Conservation (phyloP, 2,797 vertebrate genomes). For the Ceyx erithaca region DNA sequence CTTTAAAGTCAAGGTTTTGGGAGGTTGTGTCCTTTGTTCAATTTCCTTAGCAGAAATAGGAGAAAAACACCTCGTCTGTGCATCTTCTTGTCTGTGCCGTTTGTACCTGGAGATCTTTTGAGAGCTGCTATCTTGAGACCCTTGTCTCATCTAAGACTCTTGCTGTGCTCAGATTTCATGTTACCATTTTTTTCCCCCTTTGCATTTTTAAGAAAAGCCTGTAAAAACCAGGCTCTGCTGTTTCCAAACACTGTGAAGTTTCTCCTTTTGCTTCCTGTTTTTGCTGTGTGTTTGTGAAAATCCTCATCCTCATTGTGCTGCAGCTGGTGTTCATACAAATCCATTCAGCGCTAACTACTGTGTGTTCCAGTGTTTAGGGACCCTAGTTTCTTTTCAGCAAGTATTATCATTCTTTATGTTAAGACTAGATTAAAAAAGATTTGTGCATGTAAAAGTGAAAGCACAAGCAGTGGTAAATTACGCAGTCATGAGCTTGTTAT, state of each 20-base stretch:
- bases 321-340: neutral
- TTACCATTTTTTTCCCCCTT: neutral
- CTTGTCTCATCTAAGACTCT: constrained; percentile 1
- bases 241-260: constrained; percentile 58
- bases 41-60: neutral
- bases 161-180: neutral
- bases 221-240: constrained; percentile 45
- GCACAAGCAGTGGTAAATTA: constrained; percentile 27
- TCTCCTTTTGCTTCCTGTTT: constrained; percentile 65
- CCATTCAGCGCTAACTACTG: neutral
- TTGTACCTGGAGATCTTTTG: constrained; percentile 26
- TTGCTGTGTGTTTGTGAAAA: constrained; percentile 1
- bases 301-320: neutral
- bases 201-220: constrained; percentile 8
- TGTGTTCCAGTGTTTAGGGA: neutral
- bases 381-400: neutral
- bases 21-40: neutral
- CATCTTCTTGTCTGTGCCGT: neutral
- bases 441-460: constrained; percentile 46
- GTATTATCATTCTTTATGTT: neutral
- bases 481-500: constrained; percentile 47
- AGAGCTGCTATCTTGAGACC: constrained; percentile 5
- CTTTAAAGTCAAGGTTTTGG: neutral
- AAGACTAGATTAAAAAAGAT: constrained; percentile 5
- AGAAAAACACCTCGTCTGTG: neutral